Evolutionary conservation across 1,140 invertebrate species (phyloP).

Genomic region (Mesaphorura yosii): DNA sequence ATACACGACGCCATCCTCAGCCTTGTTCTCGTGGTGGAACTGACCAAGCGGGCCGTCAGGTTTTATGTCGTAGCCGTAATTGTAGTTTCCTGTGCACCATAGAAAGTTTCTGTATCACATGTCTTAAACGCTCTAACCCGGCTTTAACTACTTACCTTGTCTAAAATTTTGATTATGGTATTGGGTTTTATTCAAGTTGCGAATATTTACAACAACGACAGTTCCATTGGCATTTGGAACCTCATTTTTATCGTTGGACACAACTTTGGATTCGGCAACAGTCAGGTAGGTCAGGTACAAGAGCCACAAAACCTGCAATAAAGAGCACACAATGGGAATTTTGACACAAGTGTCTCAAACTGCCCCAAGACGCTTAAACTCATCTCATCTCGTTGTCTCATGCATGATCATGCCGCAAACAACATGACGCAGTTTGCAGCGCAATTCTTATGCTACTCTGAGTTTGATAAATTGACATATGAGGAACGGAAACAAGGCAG

Average conservation of each 20-base stretch:
- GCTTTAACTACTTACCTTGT: conserved; percentile 46
- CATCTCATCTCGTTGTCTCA: too few species aligned
- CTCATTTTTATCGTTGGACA: conserved; percentile 3
- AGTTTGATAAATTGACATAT: too few species aligned
- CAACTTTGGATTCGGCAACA: background rate
- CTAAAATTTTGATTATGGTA: conserved; percentile 57
- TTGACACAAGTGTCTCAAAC: too few species aligned
- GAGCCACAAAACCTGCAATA: background rate
- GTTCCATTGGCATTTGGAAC: conserved; percentile 16
- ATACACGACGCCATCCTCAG: conserved; percentile 59
- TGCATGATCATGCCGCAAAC: too few species aligned
- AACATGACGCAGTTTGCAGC: too few species aligned
- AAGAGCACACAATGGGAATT: too few species aligned
- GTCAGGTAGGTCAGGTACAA: background rate
- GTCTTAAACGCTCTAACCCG: background rate
- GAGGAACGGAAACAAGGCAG: too few species aligned
- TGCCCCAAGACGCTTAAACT: too few species aligned
- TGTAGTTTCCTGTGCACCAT: conserved; percentile 38
- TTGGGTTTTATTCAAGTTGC: conserved; percentile 54
- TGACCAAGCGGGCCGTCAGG: conserved; percentile 50
- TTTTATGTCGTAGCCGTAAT: conserved; percentile 56
- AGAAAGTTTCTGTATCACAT: conserved; percentile 4
- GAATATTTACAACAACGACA: conserved; percentile 48
- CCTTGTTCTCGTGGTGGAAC: conserved; percentile 62
- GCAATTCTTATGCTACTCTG: too few species aligned